A percentile compares a stretch with the other conserved stretches of the same genome.
phyloP scores from a whole-genome alignment of 1,140 invertebrate species.

The Zaprionus tsacasi region DNA sequence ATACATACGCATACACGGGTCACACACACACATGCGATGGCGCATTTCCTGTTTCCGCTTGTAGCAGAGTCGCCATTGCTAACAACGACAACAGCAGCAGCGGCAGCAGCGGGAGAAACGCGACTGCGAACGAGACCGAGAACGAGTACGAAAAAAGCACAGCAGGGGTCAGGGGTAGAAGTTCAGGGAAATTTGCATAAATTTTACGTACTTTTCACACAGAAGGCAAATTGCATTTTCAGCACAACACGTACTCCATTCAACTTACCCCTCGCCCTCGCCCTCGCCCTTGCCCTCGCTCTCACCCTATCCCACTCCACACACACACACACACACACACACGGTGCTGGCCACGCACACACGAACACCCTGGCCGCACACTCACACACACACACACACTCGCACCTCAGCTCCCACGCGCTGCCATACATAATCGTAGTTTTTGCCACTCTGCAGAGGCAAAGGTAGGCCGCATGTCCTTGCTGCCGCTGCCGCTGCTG shows the following conservation, averaged over 20 bases:
- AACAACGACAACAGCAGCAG: constrained; percentile 1
- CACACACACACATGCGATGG: constrained; percentile 55
- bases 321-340: constrained; percentile 20
- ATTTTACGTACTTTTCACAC: constrained; percentile 81
- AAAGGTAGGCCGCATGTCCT: constrained; percentile 70
- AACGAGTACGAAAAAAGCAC: neutral
- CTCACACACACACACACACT: constrained; percentile 17
- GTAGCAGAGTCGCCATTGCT: constrained; percentile 52
- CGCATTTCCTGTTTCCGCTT: constrained; percentile 80
- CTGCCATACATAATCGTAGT: constrained; percentile 45
- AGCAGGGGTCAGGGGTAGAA: constrained; percentile 61
- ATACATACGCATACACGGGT: constrained; percentile 4
- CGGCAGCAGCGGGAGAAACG: neutral
- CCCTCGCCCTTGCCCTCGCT: neutral
- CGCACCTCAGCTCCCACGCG: constrained; percentile 9
- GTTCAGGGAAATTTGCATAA: constrained; percentile 70
- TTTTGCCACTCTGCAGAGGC: constrained; percentile 19
- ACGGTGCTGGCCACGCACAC: constrained; percentile 5
- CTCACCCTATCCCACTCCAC: neutral
- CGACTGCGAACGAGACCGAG: neutral
- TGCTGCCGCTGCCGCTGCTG: constrained; percentile 33
- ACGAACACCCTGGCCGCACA: neutral
- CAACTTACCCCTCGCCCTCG: constrained; percentile 57
- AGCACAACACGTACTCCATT: constrained; percentile 81
- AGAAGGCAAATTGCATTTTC: constrained; percentile 81